Base-by-base conservation (phyloP, 1,140 invertebrate genomes). In the Micrasema longulum region DNA sequence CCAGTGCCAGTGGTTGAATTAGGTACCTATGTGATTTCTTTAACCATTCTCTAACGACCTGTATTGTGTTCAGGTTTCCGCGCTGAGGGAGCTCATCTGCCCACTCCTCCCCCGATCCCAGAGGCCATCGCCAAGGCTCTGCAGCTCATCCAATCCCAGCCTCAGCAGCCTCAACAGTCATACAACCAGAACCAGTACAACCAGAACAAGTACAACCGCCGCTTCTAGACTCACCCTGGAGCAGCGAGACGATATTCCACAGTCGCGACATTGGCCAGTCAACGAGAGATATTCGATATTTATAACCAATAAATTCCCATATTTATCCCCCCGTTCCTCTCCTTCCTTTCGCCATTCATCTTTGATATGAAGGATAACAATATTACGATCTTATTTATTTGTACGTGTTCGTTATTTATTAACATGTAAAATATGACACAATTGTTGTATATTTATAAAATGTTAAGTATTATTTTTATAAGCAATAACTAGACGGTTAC, bases 41-140 rank as follows among this genome's bases (percentile, higher is more conserved):
- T n/a, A n/a, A n/a, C n/a, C n/a, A n/a, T n/a, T n/a, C n/a, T n/a
- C n/a, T n/a, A n/a, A n/a, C n/a, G n/a, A n/a, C n/a, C n/a, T n/a
- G n/a, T n/a, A n/a, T 65, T 43, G 76, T 77, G 22, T 72, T 6
- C 78, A 85, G 88, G 87, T 79, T 88, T 88, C 84, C 84, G 85
- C 52, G 84, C 88, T 55, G 82, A 88, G 76, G 89, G 89, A 31
- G 87, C 85, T 65, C 88, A 90, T 80, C 79, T 90, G 23, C 89
- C 89, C 22, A 90, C 89, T 36, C 90, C 91, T 48, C 89, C 89
- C 11, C 89, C 90, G 45, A 88, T 90, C 77, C 89, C 90, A 14
- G 88, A 88, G 73, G 89, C 88, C 9, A 91, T 91, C 77, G 81
- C 80, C 52, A 86, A 87, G 74, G 82, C 89, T 38, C 82, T 91